A percentile compares a stretch with the other conserved stretches of the same genome.
Evolutionary conservation across 1,140 invertebrate genomes (phyloP).

Genomic region (Drosophila ananassae): DNA sequence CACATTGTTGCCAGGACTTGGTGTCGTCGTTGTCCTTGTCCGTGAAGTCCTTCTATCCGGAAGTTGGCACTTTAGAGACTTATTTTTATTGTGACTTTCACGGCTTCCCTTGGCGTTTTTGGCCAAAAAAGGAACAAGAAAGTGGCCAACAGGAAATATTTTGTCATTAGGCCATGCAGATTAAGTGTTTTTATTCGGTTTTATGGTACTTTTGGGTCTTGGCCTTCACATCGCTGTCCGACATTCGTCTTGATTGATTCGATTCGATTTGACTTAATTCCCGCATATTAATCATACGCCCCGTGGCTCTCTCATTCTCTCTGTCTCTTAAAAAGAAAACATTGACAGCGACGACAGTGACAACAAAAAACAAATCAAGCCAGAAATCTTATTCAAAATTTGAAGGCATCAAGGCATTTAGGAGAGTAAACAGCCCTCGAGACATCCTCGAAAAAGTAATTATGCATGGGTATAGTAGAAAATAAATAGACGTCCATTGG

Average conservation of each 20-base stretch:
- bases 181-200: slow-evolving; percentile 44
- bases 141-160: slow-evolving; percentile 38
- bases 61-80: slow-evolving; percentile 73
- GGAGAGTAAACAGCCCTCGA: slow-evolving; percentile 55
- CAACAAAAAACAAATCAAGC: slow-evolving; percentile 15
- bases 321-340: not conserved
- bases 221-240: slow-evolving; percentile 39
- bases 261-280: slow-evolving; percentile 81
- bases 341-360: slow-evolving; percentile 41
- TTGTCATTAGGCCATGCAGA: slow-evolving; percentile 68
- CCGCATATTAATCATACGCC: slow-evolving; percentile 81
- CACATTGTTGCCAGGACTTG: slow-evolving; percentile 60
- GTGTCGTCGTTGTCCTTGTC: not conserved
- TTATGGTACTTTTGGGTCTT: slow-evolving; percentile 12
- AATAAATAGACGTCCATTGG: slow-evolving; percentile 2
- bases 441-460: slow-evolving; percentile 64
- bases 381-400: slow-evolving; percentile 40
- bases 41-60: slow-evolving; percentile 36
- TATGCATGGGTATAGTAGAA: slow-evolving; percentile 56
- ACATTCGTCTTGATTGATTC: slow-evolving; percentile 76
- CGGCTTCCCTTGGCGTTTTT: not conserved
- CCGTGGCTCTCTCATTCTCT: slow-evolving; percentile 20
- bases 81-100: slow-evolving; percentile 30
- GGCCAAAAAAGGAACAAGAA: not conserved
- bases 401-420: slow-evolving; percentile 53